Evolutionary conservation across 1,140 invertebrate species (phyloP), one percentile per base, ranked within the genome.

Genomic region (Oncopeltus fasciatus): DNA sequence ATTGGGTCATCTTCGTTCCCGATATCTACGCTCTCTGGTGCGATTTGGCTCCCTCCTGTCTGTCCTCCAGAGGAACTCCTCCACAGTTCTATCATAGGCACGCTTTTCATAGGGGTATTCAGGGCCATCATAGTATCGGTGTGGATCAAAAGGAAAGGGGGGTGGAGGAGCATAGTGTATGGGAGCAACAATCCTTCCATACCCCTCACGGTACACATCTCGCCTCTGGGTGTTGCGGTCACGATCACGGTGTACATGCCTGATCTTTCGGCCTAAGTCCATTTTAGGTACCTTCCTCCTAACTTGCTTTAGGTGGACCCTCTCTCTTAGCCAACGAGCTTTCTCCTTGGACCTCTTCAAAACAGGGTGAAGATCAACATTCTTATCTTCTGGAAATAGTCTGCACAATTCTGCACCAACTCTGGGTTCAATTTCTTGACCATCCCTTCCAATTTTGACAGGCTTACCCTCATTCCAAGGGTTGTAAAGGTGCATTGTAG

Each of bases 391-490:
- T 2, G 92, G 88, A 75, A 98, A 98, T 44, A 98, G 75, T 67
- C 92, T 83, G 73, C 95, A 98, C 29, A 98, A 77, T 74, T 95
- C 90, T 73, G 94, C 90, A 31, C 90, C 95, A 64, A 96, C 91
- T 71, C 88, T 83, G 14, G 93, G 92, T 71, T 97, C 94, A 65
- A 98, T 92, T 81, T 96, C 93, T 80, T 97, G 95, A 18, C 95
- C 95, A 81, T 98, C 95, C 68, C 95, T 81, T 16, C 94, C 95
- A 72, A 98, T 98, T 81, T 98, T 98, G 0, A 98, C 94, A 58
- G 94, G 93, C 76, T 97, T 97, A 31, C 92, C 91, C 73, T 98
- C 92, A 80, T 98, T 98, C 92, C 94, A 98, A 3, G 92, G 86
- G 80, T 98, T 98, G 70, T 94, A 94, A 26, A 98, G 76, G 75